Percentiles rank a stretch among this genome's conserved stretches.
phyloP scores from a whole-genome alignment of 2,888 invertebrate species.

The Lacanobia oleracea region DNA sequence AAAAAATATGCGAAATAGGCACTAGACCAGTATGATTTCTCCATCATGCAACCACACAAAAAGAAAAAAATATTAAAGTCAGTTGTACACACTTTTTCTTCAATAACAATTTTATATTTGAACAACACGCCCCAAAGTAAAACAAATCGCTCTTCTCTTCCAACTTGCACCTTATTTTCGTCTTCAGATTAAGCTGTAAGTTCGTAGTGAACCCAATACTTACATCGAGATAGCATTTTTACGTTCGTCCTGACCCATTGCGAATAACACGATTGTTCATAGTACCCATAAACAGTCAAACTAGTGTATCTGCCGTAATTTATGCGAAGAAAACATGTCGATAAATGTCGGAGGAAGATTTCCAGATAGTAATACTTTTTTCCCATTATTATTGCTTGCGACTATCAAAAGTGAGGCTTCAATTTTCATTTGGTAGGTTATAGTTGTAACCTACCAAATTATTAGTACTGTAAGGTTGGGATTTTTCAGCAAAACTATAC shows the following conservation, averaged over 20 bases:
- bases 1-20: no score
- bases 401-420: background rate
- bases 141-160: slow-evolving; percentile 53
- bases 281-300: slow-evolving; percentile 22
- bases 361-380: slow-evolving; percentile 21
- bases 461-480: no score
- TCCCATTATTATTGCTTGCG: background rate
- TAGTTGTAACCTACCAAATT: no score
- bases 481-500: no score
- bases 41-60: no score
- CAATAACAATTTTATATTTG: background rate
- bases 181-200: slow-evolving; percentile 80
- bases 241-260: slow-evolving; percentile 31
- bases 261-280: slow-evolving; percentile 45
- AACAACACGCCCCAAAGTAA: background rate
- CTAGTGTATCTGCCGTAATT: slow-evolving; percentile 22
- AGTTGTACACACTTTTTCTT: no score
- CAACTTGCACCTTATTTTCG: slow-evolving; percentile 66
- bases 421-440: background rate
- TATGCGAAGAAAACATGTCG: slow-evolving; percentile 50
- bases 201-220: slow-evolving; percentile 73
- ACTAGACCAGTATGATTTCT: no score
- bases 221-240: slow-evolving; percentile 75
- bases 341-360: slow-evolving; percentile 36
- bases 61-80: no score